Conservation (phyloP, 2,797 vertebrate genomes). For the Acanthiza pusilla region DNA sequence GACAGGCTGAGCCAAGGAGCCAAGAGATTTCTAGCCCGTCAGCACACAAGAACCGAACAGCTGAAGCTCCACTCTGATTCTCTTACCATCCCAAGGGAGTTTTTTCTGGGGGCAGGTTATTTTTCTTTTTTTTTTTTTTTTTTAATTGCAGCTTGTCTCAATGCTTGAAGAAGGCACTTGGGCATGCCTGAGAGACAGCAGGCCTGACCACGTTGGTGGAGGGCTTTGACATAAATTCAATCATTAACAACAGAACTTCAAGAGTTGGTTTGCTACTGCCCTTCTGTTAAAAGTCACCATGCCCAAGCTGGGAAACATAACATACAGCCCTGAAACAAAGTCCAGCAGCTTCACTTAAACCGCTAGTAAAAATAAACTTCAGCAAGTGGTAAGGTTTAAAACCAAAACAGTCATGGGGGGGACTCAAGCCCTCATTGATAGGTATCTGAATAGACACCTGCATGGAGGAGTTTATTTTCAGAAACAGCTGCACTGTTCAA, state of each 20-base stretch:
- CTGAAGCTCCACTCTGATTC: neutral
- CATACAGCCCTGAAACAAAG: neutral
- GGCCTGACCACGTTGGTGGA: neutral
- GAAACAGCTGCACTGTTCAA: neutral
- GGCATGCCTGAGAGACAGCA: neutral
- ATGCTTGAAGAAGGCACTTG: neutral
- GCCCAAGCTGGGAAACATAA: neutral
- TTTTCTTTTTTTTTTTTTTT: neutral
- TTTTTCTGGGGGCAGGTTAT: neutral
- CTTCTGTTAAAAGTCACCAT: neutral
- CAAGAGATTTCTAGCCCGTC: neutral
- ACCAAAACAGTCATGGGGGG: neutral
- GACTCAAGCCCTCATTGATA: neutral
- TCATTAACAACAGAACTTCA: neutral
- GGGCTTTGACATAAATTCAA: neutral
- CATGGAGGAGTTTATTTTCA: neutral
- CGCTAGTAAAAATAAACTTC: neutral
- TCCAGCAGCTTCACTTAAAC: neutral
- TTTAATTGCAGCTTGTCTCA: neutral
- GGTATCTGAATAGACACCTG: neutral
- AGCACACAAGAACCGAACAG: neutral
- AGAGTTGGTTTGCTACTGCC: neutral
- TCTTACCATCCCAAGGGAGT: neutral
- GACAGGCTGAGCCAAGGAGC: neutral
- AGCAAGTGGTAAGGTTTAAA: neutral